Evolutionary conservation across 2,888 invertebrate genomes (phyloP).

Genomic region (Stenchaetothrips biformis): DNA sequence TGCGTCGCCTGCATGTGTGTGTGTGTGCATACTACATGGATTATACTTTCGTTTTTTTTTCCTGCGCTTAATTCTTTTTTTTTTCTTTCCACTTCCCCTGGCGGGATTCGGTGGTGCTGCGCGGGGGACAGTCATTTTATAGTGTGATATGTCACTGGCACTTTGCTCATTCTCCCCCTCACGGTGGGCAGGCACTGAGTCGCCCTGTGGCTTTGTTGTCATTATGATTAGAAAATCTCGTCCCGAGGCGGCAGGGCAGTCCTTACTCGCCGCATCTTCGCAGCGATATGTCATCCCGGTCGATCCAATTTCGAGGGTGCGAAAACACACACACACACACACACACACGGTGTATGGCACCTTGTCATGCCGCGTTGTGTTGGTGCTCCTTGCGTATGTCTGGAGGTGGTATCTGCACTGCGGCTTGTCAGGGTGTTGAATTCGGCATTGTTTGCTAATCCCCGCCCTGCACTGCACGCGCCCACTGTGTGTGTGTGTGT

Average conservation of each 20-base stretch:
- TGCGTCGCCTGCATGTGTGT: neutral
- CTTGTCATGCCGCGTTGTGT: neutral
- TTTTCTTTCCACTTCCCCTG: neutral
- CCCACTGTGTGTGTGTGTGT: neutral
- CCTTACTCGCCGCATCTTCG: neutral
- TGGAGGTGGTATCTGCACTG: neutral
- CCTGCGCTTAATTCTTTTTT: neutral
- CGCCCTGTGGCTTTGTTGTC: slow-evolving; percentile 6
- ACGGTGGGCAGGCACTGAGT: neutral
- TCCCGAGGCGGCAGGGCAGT: too few species aligned
- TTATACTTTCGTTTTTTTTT: neutral
- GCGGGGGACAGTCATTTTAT: neutral
- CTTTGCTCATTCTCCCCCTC: neutral
- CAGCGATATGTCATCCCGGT: neutral
- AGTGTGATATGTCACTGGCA: slow-evolving; percentile 1
- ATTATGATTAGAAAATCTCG: neutral
- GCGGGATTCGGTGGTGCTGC: neutral
- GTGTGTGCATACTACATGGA: neutral
- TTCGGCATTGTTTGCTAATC: neutral
- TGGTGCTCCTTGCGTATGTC: too few species aligned
- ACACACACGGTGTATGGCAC: neutral
- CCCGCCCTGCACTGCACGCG: neutral
- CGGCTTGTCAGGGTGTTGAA: neutral
- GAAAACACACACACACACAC: neutral
- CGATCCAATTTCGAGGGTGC: slow-evolving; percentile 19